Evolutionary conservation across 2,888 invertebrate genomes (phyloP).

Genomic region (Hylaea fasciaria): DNA sequence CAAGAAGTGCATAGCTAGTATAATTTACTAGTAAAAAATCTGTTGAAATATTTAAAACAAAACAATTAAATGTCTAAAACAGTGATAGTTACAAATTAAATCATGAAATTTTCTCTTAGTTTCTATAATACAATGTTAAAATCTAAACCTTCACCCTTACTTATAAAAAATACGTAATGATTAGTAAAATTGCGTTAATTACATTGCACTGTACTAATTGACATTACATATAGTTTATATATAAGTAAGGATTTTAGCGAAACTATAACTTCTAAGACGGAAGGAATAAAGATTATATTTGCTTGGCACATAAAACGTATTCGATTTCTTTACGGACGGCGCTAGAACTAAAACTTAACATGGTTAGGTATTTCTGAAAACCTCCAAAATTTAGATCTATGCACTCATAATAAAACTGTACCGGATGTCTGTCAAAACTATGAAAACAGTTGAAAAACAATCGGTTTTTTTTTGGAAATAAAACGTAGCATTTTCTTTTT

Average conservation of each 20-base stretch:
- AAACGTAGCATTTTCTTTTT: too few species aligned
- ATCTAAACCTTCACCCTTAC: conserved; percentile 17
- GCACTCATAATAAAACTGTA: conserved; percentile 8
- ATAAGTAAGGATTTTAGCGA: conserved; percentile 19
- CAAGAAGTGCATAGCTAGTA: not conserved
- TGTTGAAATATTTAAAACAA: too few species aligned
- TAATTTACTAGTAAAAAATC: too few species aligned
- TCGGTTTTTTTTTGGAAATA: too few species aligned
- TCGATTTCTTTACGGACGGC: conserved; percentile 75
- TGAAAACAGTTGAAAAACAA: too few species aligned
- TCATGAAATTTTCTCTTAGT: not conserved
- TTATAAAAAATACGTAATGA: too few species aligned
- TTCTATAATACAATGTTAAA: conserved; percentile 2
- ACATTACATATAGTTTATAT: too few species aligned
- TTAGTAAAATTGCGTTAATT: too few species aligned
- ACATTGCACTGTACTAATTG: too few species aligned
- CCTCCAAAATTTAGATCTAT: conserved; percentile 9
- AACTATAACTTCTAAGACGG: conserved; percentile 38
- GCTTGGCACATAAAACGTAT: conserved; percentile 71
- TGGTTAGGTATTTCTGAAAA: conserved; percentile 16
- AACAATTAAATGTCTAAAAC: not conserved
- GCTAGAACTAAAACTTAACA: conserved; percentile 61
- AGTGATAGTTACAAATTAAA: not conserved
- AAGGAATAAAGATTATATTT: conserved; percentile 51
- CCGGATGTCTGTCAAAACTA: too few species aligned